phyloP scores from a whole-genome alignment of 2,888 invertebrate genomes.

The Smittia aterrima region DNA sequence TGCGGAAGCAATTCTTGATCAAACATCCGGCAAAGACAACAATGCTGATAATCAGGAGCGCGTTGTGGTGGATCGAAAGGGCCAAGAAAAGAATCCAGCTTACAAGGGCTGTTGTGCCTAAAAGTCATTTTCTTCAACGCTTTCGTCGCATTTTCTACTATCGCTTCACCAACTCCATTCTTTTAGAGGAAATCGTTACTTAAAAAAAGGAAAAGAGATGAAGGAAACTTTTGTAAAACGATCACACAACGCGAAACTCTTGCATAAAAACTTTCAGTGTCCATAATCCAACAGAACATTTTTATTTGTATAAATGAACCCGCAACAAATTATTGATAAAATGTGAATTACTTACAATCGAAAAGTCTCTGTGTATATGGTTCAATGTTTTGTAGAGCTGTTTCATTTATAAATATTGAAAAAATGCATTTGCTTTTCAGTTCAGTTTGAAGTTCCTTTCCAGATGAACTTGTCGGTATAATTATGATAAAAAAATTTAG shows the following conservation, averaged over 20 bases:
- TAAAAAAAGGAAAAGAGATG: not conserved
- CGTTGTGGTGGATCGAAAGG: slow-evolving; percentile 70
- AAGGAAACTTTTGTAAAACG: not conserved
- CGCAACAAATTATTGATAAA: not conserved
- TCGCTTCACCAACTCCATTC: slow-evolving; percentile 20
- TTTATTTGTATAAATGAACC: not conserved
- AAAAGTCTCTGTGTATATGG: too few relatives aligned
- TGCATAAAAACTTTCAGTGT: slow-evolving; percentile 4
- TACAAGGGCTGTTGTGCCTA: slow-evolving; percentile 55
- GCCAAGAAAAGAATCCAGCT: slow-evolving; percentile 52
- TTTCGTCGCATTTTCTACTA: slow-evolving; percentile 3
- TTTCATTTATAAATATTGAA: too few relatives aligned
- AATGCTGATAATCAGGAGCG: slow-evolving; percentile 67
- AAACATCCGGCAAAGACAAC: slow-evolving; percentile 78
- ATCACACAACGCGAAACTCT: not conserved
- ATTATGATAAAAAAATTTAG: too few relatives aligned
- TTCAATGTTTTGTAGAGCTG: too few relatives aligned
- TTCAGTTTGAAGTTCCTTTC: too few relatives aligned
- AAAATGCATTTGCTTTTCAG: too few relatives aligned
- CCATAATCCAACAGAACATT: not conserved
- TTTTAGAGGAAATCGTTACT: not conserved
- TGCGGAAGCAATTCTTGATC: slow-evolving; percentile 92
- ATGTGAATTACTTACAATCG: too few relatives aligned
- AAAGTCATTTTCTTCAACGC: slow-evolving; percentile 1
- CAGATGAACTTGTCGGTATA: too few relatives aligned